These are phyloP conservation scores for Drosophila novamexicana DNA, from an alignment of 1,140 invertebrate genomes.

Conservation along the genomic window DNA sequence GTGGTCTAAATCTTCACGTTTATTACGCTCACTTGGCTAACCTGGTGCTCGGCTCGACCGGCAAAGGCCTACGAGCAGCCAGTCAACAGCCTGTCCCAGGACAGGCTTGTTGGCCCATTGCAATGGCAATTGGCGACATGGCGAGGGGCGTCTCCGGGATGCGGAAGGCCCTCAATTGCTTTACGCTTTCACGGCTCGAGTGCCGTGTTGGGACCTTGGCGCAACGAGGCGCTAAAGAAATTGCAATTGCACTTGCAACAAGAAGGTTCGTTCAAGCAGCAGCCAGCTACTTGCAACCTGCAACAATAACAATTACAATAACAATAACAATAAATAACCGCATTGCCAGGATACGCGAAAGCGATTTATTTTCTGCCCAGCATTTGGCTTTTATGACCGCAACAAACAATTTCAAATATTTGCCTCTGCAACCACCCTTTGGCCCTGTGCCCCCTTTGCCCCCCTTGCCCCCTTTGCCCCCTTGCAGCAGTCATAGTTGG, in stretches of 20 bases:
- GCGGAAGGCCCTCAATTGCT: constrained; percentile 53
- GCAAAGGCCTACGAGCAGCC: constrained; percentile 10
- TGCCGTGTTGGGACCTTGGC: constrained; percentile 56
- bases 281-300: neutral
- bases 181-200: constrained; percentile 61
- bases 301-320: constrained; percentile 15
- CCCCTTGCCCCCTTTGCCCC: neutral
- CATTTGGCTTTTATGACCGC: constrained; percentile 8
- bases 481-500: no score
- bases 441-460: neutral
- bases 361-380: constrained; percentile 31
- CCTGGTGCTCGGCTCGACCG: constrained; percentile 41
- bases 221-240: constrained; percentile 57
- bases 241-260: constrained; percentile 35
- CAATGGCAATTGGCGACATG: neutral
- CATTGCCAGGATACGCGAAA: constrained; percentile 34
- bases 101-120: constrained; percentile 27
- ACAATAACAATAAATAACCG: constrained; percentile 30
- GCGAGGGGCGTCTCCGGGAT: neutral
- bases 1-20: constrained; percentile 71
- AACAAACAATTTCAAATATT: constrained; percentile 37
- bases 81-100: neutral
- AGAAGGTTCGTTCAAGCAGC: constrained; percentile 3
- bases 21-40: constrained; percentile 76
- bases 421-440: neutral